phyloP scores from a whole-genome alignment of 2,888 invertebrate genomes.

The Eudemis profundana region DNA sequence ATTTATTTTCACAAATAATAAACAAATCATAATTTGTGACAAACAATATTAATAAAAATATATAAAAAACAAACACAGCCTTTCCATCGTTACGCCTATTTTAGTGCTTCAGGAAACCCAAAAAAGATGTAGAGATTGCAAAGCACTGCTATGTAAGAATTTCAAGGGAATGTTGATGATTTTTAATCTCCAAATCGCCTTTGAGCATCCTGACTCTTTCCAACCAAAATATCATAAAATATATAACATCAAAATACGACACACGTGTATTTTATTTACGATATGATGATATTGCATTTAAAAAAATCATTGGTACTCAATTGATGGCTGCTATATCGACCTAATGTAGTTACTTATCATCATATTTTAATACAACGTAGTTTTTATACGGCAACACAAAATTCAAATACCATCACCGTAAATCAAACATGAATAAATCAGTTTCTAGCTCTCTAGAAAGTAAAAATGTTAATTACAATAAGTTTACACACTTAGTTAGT shows the following conservation, averaged over 20 bases:
- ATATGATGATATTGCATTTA: slow-evolving; percentile 3
- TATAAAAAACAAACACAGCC: slow-evolving; percentile 32
- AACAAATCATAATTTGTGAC: slow-evolving; percentile 4
- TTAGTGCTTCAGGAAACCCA: not conserved
- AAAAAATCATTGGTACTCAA: not conserved
- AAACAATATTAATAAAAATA: slow-evolving; percentile 19
- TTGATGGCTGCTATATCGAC: not conserved
- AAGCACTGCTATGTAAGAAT: not conserved
- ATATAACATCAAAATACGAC: not conserved
- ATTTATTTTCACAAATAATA: slow-evolving; percentile 5
- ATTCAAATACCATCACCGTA: slow-evolving; percentile 22
- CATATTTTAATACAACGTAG: not conserved
- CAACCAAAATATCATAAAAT: not conserved
- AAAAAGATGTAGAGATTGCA: not conserved
- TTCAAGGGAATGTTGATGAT: no score
- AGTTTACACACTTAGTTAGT: no score
- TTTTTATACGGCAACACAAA: slow-evolving; percentile 1
- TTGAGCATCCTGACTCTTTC: slow-evolving; percentile 4
- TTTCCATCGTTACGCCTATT: not conserved
- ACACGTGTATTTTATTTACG: not conserved
- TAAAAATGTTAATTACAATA: no score
- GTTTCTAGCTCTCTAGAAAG: not conserved
- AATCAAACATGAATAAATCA: not conserved
- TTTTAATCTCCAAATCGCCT: not conserved
- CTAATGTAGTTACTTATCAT: not conserved